Evolutionary conservation across 1,140 invertebrate species (phyloP).

Genomic region (Papilio polyxenes): DNA sequence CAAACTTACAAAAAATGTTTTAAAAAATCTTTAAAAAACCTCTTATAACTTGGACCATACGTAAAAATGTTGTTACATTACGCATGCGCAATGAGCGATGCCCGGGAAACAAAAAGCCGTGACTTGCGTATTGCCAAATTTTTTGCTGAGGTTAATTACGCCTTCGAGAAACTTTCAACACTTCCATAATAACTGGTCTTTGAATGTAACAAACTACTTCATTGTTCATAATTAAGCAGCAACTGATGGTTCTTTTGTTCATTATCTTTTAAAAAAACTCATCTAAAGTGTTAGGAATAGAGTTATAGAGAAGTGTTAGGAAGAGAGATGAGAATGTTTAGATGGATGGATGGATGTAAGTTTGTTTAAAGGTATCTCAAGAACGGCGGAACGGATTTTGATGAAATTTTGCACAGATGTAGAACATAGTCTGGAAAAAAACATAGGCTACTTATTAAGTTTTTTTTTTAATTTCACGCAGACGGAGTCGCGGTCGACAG

Average conservation of each 20-base stretch:
- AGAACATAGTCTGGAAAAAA: no score
- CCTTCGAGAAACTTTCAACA: slow-evolving; percentile 41
- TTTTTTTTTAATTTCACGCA: no score
- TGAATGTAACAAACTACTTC: slow-evolving; percentile 27
- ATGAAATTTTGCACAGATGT: no score
- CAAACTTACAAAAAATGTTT: no score
- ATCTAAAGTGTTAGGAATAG: not conserved
- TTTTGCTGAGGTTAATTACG: slow-evolving; percentile 58
- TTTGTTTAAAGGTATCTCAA: no score
- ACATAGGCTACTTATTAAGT: no score
- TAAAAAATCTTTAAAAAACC: not conserved
- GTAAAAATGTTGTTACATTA: slow-evolving; percentile 40
- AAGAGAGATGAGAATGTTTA: not conserved
- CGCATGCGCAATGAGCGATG: slow-evolving; percentile 55
- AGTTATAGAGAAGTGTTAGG: not conserved
- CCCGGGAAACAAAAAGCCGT: slow-evolving; percentile 56
- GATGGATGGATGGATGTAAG: no score
- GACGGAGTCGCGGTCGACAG: no score
- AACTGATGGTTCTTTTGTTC: not conserved
- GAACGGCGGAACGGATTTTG: no score
- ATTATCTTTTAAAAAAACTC: not conserved
- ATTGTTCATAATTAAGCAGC: slow-evolving; percentile 9
- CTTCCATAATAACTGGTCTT: slow-evolving; percentile 21
- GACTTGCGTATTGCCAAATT: slow-evolving; percentile 58
- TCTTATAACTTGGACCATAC: slow-evolving; percentile 43